Evolutionary conservation across 2,797 vertebrate species (phyloP), one percentile per base, ranked within the genome.

Genomic region (Diplodus sargus): DNA sequence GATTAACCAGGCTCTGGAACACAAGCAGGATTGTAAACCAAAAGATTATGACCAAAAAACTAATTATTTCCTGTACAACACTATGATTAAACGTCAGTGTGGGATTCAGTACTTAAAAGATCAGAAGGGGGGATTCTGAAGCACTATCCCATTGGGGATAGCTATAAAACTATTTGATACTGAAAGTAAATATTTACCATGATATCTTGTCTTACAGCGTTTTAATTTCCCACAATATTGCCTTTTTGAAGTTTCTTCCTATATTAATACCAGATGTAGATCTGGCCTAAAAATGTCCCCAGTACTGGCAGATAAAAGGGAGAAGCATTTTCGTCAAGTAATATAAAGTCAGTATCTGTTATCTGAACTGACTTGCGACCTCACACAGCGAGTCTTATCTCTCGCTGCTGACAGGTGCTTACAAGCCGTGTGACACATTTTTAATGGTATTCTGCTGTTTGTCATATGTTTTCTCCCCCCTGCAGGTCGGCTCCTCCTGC

Each of bases 401-500:
- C 51, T 16, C 3, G 51, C 79, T 34, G 4, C 76, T 76, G 84
- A 83, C 67, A 76, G 56, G 74, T 75, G 73, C 65, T 64, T 25
- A 53, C 85, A 78, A 39, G 39, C 76, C 71, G 66, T 28, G 71
- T 60, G 85, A 80, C 78, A 85, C 57, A 56, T 81, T 82, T 79
- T 67, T 92, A 79, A 88, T 88, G 67, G 42, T 45, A 18, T 86
- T 80, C 63, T 75, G 77, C 59, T 77, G 47, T 89, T 72, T 86
- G 87, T 87, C 53, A 73, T 84, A 20, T 85, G 52, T 78, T 87
- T 23, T 82, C 74, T 79, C 61, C 25, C 25, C 25, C 87, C 88
- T 93, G 88, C 91, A 99, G 98, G 97, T 81, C 96, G 97, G 82
- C 95, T 95, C 75, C 95, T 97, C 81, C 94, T 99, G 83, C 96